These are phyloP conservation scores for Labrus mixtus DNA, from an alignment of 2,113 vertebrate genomes.

Conservation along the genomic window DNA sequence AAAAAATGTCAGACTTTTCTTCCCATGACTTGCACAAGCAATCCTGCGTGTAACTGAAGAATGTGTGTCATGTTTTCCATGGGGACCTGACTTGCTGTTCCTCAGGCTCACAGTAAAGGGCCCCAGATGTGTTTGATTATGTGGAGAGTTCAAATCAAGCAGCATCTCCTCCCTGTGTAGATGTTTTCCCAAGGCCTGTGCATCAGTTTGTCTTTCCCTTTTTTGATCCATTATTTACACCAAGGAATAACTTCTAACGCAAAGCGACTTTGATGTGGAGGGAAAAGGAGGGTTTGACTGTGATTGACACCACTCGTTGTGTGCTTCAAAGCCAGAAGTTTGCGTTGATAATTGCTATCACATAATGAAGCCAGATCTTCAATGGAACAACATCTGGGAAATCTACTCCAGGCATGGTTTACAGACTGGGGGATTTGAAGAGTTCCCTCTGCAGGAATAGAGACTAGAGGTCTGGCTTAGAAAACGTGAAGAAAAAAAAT, in stretches of 20 bases:
- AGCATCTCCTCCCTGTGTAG: slow-evolving; percentile 36
- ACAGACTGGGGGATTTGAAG: not conserved
- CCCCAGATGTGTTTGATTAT: slow-evolving; percentile 60
- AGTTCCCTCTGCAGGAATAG: slow-evolving; percentile 8
- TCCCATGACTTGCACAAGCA: slow-evolving; percentile 9
- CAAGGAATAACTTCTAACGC: slow-evolving; percentile 51
- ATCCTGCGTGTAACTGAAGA: not conserved
- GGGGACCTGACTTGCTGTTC: slow-evolving; percentile 20
- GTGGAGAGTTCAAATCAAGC: slow-evolving; percentile 59
- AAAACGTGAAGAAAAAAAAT: slow-evolving; percentile 52
- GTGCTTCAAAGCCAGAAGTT: slow-evolving; percentile 53
- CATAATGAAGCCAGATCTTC: slow-evolving; percentile 40
- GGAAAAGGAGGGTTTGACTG: slow-evolving; percentile 43
- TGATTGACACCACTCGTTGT: slow-evolving; percentile 55
- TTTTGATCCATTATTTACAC: slow-evolving; percentile 75
- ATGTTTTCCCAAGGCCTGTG: slow-evolving; percentile 51
- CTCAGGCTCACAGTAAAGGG: slow-evolving; percentile 34
- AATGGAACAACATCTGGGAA: slow-evolving; percentile 7
- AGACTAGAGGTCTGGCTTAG: slow-evolving; percentile 33
- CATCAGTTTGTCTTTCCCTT: slow-evolving; percentile 55
- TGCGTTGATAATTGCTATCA: slow-evolving; percentile 20
- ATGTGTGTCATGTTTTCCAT: slow-evolving; percentile 18
- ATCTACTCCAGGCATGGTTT: slow-evolving; percentile 3
- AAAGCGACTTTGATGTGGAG: slow-evolving; percentile 68
- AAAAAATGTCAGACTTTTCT: slow-evolving; percentile 1